Evolutionary conservation across 1,140 invertebrate genomes (phyloP).

Genomic region (Thaumetopoea pityocampa): DNA sequence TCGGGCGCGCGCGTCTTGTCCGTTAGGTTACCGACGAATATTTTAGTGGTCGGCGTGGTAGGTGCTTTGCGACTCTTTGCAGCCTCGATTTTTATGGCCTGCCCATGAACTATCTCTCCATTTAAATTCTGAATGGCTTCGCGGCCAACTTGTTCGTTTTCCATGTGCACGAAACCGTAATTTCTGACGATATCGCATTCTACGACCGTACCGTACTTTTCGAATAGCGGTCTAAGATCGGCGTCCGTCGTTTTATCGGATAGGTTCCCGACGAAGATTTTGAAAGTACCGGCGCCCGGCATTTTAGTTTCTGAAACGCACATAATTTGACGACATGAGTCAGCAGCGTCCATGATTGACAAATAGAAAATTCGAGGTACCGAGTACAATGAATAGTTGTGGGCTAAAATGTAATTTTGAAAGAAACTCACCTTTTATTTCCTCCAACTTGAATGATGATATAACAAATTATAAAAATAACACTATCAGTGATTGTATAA

Average conservation of each 20-base stretch:
- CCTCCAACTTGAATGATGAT: conserved; percentile 1
- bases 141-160: conserved; percentile 92
- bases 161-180: conserved; percentile 98
- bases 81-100: conserved; percentile 94
- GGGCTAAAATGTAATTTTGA: background rate
- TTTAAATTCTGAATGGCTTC: conserved; percentile 94
- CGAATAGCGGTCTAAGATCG: conserved; percentile 93
- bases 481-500: conserved; percentile 27
- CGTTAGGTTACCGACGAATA: conserved; percentile 93
- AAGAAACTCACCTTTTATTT: conserved; percentile 43
- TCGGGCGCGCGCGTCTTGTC: conserved; percentile 92
- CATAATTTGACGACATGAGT: conserved; percentile 72
- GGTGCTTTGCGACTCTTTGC: conserved; percentile 90
- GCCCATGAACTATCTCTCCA: conserved; percentile 90
- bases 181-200: conserved; percentile 98
- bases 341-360: conserved; percentile 59
- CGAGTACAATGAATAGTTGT: conserved; percentile 18
- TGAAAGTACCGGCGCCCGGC: conserved; percentile 93
- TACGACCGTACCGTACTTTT: conserved; percentile 95
- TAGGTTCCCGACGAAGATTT: conserved; percentile 97
- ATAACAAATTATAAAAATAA: conserved; percentile 24
- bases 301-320: conserved; percentile 79
- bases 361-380: conserved; percentile 35
- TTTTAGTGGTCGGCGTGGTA: conserved; percentile 90
- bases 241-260: conserved; percentile 91